Evolutionary conservation across 2,888 invertebrate genomes (phyloP).

Genomic region (Dyspetes luteomarginatus): DNA sequence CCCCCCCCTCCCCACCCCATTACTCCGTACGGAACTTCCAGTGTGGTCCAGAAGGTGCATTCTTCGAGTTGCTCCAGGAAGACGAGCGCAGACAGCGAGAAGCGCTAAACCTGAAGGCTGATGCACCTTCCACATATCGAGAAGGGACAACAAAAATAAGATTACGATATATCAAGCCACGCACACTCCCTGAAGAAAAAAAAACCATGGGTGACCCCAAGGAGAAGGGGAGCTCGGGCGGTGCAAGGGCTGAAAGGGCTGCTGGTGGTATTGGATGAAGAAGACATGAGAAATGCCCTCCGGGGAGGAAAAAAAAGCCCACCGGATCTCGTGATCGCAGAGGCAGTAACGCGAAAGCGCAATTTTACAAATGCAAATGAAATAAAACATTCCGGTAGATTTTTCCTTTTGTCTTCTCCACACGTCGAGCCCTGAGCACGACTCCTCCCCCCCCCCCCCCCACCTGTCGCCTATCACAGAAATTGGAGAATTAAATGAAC

Average conservation of each 20-base stretch:
- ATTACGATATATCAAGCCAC: background rate
- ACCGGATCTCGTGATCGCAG: background rate
- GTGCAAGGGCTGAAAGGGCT: background rate
- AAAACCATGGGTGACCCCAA: background rate
- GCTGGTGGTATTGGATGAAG: background rate
- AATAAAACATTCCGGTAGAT: too few relatives aligned
- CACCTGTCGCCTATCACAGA: too few relatives aligned
- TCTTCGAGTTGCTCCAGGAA: background rate
- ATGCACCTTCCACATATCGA: background rate
- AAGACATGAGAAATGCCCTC: background rate
- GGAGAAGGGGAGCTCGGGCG: background rate
- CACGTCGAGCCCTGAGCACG: too few relatives aligned
- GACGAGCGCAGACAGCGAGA: background rate
- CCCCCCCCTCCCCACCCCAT: too few relatives aligned
- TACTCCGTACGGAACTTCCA: background rate
- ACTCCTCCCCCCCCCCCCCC: too few relatives aligned
- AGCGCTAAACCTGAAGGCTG: background rate
- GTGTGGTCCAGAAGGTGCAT: background rate
- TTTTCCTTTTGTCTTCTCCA: too few relatives aligned
- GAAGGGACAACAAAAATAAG: background rate
- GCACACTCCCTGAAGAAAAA: background rate
- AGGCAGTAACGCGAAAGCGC: background rate
- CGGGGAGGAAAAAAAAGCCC: background rate
- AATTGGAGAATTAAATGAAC: too few relatives aligned
- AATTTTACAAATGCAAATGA: too few relatives aligned